These are phyloP conservation scores for Loripinus fragilis DNA, from an alignment of 2,888 invertebrate species.

Conservation along the genomic window DNA sequence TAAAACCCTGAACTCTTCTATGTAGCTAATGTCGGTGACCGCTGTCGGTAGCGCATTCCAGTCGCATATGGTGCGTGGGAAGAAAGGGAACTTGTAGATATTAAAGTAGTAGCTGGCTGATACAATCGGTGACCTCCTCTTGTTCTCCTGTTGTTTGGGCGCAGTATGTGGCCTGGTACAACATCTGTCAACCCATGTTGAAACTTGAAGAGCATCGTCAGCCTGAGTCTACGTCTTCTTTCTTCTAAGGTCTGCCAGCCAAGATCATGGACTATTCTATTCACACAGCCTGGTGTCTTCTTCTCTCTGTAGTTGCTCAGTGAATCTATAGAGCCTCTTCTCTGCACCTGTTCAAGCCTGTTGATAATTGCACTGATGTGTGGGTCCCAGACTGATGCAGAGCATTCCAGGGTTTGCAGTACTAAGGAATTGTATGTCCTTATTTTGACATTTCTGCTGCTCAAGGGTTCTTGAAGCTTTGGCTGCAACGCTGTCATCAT, in stretches of 20 bases:
- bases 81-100: not conserved
- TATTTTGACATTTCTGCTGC: not conserved
- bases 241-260: slow-evolving; percentile 20
- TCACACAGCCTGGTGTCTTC: slow-evolving; percentile 19
- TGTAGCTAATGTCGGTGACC: not conserved
- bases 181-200: not conserved
- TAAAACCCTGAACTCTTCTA: not conserved
- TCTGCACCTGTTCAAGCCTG: slow-evolving; percentile 22
- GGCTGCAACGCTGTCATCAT: not conserved
- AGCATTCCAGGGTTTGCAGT: not conserved
- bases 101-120: not conserved
- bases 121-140: not conserved
- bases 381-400: not conserved
- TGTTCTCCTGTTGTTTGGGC: not conserved
- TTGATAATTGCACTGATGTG: not conserved
- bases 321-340: slow-evolving; percentile 13
- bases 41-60: not conserved
- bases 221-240: not conserved
- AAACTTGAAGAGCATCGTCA: slow-evolving; percentile 16
- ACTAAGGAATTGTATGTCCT: not conserved
- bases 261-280: slow-evolving; percentile 5
- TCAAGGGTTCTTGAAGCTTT: slow-evolving; percentile 12
- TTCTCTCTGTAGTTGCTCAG: slow-evolving; percentile 20
- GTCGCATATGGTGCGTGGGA: not conserved
- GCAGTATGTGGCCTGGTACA: not conserved